phyloP scores from a whole-genome alignment of 35 echinoderm and acorn worm genomes.

The Apostichopus californicus region DNA sequence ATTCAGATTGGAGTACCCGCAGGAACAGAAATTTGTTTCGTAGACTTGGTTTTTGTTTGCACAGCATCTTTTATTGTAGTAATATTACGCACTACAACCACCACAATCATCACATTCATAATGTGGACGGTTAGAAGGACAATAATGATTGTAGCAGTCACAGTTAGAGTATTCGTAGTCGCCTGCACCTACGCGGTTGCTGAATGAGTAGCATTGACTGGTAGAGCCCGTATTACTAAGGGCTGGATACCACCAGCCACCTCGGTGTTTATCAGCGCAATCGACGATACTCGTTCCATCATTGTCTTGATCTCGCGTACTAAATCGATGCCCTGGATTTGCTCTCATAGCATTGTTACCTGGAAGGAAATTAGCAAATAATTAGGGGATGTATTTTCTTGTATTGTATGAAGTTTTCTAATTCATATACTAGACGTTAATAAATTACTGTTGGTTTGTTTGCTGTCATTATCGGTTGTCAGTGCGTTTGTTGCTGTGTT shows the following conservation, averaged over 20 bases:
- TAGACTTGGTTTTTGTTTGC: background rate
- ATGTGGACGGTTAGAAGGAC: background rate
- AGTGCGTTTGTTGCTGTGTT: no score
- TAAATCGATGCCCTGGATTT: no score
- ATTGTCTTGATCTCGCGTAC: background rate
- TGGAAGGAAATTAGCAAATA: no score
- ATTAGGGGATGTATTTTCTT: no score
- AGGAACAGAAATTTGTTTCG: background rate
- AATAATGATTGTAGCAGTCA: background rate
- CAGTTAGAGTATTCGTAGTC: background rate
- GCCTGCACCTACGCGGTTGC: background rate
- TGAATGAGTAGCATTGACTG: background rate
- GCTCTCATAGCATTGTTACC: no score
- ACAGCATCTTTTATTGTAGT: background rate
- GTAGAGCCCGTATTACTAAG: background rate
- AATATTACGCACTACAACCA: background rate
- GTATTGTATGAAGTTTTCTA: no score
- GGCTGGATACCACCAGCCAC: background rate
- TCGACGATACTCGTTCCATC: background rate
- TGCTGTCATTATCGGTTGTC: no score
- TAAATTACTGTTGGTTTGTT: no score
- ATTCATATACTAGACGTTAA: no score
- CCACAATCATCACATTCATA: background rate
- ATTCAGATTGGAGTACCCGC: background rate
- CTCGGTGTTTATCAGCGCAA: no score